These are phyloP conservation scores for Cliona cf. orientalis DNA, from an alignment of 37 sponge, comb jelly and placozoan species.

Conservation along the genomic window DNA sequence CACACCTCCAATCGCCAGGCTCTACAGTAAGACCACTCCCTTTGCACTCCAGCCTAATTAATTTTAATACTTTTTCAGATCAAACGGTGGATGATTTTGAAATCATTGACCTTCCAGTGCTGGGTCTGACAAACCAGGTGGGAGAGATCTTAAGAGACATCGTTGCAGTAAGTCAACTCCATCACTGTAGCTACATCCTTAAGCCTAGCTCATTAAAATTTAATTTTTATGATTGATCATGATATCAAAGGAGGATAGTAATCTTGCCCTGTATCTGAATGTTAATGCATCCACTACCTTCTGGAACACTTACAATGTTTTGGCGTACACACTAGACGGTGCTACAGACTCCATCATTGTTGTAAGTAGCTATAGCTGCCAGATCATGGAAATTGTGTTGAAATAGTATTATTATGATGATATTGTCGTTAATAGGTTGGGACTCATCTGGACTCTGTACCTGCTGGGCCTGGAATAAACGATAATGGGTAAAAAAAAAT, in stretches of 20 bases:
- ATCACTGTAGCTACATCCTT: not conserved
- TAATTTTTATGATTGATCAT: no score
- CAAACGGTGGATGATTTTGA: conserved; percentile 7
- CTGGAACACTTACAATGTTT: conserved; percentile 74
- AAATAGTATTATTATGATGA: not conserved
- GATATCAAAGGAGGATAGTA: no score
- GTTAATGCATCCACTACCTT: no score
- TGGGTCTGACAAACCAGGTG: conserved; percentile 52
- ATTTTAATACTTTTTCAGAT: not conserved
- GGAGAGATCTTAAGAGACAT: conserved; percentile 42
- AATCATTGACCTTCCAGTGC: conserved; percentile 39
- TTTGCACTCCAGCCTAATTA: not conserved
- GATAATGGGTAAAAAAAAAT: conserved; percentile 80
- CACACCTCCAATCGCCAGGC: conserved; percentile 49
- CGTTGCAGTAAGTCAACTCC: not conserved
- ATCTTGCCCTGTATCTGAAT: no score
- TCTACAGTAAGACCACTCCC: conserved; percentile 28
- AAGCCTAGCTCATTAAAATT: no score
- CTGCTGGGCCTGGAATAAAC: conserved; percentile 89
- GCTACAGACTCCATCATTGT: conserved; percentile 47
- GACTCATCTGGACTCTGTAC: conserved; percentile 86
- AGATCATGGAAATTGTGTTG: not conserved
- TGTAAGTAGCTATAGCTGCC: conserved; percentile 37
- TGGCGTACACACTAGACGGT: conserved; percentile 52
- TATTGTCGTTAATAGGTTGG: conserved; percentile 52